Conservation (phyloP, 2,797 vertebrate genomes). For the Pachyuromys duprasi region DNA sequence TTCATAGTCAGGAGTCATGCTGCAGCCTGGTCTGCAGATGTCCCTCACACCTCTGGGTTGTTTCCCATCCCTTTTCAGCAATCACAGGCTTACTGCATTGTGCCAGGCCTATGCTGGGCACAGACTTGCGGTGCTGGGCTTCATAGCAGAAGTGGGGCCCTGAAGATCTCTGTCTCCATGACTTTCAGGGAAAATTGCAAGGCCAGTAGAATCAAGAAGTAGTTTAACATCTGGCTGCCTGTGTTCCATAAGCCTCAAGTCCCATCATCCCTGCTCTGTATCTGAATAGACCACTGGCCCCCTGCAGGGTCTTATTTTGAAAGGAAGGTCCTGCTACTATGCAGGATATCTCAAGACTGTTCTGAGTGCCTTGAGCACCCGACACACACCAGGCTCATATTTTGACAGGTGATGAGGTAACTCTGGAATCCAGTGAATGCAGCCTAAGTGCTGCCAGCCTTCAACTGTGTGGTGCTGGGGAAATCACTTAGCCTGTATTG, state of each 20-base stretch:
- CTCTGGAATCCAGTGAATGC: background rate
- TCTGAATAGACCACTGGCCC: conserved; percentile 32
- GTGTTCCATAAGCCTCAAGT: conserved; percentile 34
- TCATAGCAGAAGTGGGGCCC: conserved; percentile 41
- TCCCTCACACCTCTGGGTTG: background rate
- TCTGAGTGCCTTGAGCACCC: conserved; percentile 30
- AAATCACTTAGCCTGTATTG: conserved; percentile 48
- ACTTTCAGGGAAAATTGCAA: background rate
- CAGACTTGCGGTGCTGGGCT: background rate
- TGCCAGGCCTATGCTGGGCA: background rate
- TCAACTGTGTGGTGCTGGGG: background rate
- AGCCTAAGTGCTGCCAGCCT: conserved; percentile 12
- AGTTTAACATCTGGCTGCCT: background rate
- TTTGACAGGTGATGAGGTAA: conserved; percentile 36
- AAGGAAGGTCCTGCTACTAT: conserved; percentile 7
- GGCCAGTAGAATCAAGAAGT: conserved; percentile 25
- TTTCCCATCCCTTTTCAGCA: background rate
- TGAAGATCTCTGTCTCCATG: background rate
- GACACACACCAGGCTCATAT: background rate
- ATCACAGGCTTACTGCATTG: background rate
- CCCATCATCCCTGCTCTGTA: background rate
- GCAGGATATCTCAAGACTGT: conserved; percentile 19
- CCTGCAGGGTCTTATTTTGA: conserved; percentile 44
- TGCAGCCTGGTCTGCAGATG: background rate
- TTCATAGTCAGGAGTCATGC: background rate